phyloP scores from a whole-genome alignment of 2,797 vertebrate genomes.

The Paramormyrops hopkinsi region DNA sequence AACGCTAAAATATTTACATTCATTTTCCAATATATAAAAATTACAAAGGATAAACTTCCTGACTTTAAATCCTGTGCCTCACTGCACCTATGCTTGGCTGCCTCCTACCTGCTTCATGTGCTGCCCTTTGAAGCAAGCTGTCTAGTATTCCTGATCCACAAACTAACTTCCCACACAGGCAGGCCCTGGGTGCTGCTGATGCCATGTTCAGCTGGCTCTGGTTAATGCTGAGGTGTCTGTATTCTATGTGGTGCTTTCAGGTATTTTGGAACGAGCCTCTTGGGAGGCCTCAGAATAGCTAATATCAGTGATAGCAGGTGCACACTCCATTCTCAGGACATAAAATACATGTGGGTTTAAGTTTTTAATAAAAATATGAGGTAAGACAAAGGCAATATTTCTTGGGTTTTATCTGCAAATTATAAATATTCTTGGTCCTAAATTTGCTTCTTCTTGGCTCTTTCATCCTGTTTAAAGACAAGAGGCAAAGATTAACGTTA shows the following conservation, averaged over 20 bases:
- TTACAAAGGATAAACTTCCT: not conserved
- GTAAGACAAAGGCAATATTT: not conserved
- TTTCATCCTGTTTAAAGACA: slow-evolving; percentile 23
- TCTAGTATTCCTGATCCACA: not conserved
- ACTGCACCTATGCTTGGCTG: not conserved
- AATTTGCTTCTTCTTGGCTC: slow-evolving; percentile 17
- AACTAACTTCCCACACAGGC: not conserved
- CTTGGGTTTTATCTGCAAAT: not conserved
- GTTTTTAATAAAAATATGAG: slow-evolving; percentile 9
- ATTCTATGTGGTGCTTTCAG: not conserved
- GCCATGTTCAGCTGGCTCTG: not conserved
- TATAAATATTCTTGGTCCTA: not conserved
- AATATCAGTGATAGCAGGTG: not conserved
- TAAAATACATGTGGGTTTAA: not conserved
- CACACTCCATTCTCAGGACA: not conserved
- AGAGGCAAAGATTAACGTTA: not conserved
- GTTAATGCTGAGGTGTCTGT: not conserved
- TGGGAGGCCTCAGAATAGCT: not conserved
- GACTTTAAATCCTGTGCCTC: not conserved
- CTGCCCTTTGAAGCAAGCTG: not conserved
- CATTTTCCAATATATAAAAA: not conserved
- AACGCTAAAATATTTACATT: not conserved
- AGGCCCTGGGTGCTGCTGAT: not conserved
- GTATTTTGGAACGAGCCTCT: not conserved
- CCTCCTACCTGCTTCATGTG: not conserved